These are phyloP conservation scores for Arrhopalites spinosus DNA, from an alignment of 2,888 invertebrate genomes.

Conservation along the genomic window DNA sequence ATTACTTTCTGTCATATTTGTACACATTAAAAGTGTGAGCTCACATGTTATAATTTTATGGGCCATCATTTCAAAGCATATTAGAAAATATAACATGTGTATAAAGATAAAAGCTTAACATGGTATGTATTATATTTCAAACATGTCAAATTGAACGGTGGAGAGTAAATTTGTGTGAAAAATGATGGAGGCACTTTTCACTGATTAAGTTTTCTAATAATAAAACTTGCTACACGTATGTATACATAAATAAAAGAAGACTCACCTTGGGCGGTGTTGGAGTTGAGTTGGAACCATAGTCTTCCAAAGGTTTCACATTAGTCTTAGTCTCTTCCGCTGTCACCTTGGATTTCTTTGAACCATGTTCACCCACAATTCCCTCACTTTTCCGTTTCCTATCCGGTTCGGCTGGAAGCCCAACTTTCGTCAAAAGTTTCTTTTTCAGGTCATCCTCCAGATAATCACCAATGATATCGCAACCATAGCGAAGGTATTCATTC, in stretches of 20 bases:
- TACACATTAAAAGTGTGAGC: too few relatives aligned
- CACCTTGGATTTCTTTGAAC: constrained; percentile 46
- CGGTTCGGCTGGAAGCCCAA: constrained; percentile 69
- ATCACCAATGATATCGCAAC: constrained; percentile 78
- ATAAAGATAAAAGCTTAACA: too few relatives aligned
- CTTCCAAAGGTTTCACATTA: constrained; percentile 50
- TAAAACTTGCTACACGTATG: background rate
- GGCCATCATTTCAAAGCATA: too few relatives aligned
- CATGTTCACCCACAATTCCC: constrained; percentile 31
- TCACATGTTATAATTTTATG: too few relatives aligned
- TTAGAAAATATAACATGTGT: too few relatives aligned
- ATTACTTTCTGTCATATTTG: too few relatives aligned
- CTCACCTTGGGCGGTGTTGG: constrained; percentile 31
- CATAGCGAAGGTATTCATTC: constrained; percentile 68
- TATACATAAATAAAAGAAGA: background rate
- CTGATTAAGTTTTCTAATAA: background rate
- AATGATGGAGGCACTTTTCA: too few relatives aligned
- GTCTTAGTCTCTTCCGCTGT: constrained; percentile 29
- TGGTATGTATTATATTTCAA: too few relatives aligned
- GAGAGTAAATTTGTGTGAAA: too few relatives aligned
- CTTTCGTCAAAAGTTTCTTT: constrained; percentile 67
- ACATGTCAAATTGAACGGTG: too few relatives aligned
- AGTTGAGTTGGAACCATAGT: constrained; percentile 47
- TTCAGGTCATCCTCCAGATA: constrained; percentile 74
- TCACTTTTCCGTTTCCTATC: constrained; percentile 49